Conservation (phyloP, 2,888 invertebrate genomes). For the Aleiodes leptofemur region DNA sequence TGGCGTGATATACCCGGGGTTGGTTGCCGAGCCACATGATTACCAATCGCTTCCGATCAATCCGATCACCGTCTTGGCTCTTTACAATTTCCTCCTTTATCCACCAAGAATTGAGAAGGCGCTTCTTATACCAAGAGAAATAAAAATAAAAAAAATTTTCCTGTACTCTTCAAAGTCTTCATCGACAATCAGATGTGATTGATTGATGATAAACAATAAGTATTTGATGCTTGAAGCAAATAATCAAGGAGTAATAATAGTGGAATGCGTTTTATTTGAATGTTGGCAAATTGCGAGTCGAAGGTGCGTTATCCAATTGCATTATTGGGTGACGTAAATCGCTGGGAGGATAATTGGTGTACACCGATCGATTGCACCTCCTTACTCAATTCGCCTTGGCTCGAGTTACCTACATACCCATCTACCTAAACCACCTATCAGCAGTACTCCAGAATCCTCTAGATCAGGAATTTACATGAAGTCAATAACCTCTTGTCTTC, state of each 20-base stretch:
- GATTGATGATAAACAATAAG: slow-evolving; percentile 36
- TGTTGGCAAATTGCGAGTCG: slow-evolving; percentile 38
- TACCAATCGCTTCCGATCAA: slow-evolving; percentile 61
- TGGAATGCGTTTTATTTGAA: slow-evolving; percentile 46
- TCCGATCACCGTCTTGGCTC: slow-evolving; percentile 55
- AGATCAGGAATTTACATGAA: slow-evolving; percentile 20
- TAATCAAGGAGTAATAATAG: slow-evolving; percentile 44
- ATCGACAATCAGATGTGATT: not conserved
- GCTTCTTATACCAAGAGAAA: too few relatives aligned
- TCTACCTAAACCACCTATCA: slow-evolving; percentile 34
- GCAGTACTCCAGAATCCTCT: slow-evolving; percentile 32
- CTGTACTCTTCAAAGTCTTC: too few relatives aligned
- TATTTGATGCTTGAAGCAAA: slow-evolving; percentile 43
- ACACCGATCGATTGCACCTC: slow-evolving; percentile 53
- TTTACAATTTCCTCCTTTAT: slow-evolving; percentile 40
- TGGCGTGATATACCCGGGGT: slow-evolving; percentile 55
- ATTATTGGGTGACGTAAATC: slow-evolving; percentile 25
- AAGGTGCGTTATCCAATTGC: slow-evolving; percentile 25
- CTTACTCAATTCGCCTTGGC: slow-evolving; percentile 53
- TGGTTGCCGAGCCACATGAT: slow-evolving; percentile 61
- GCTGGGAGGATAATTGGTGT: slow-evolving; percentile 42
- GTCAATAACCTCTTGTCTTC: slow-evolving; percentile 14
- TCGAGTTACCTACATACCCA: slow-evolving; percentile 32
- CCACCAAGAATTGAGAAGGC: not conserved
- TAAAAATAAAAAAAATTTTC: too few relatives aligned